A percentile compares a stretch with the other conserved stretches of the same genome.
Conservation (phyloP, 2,888 invertebrate genomes). For the Druceiella hillmani region DNA sequence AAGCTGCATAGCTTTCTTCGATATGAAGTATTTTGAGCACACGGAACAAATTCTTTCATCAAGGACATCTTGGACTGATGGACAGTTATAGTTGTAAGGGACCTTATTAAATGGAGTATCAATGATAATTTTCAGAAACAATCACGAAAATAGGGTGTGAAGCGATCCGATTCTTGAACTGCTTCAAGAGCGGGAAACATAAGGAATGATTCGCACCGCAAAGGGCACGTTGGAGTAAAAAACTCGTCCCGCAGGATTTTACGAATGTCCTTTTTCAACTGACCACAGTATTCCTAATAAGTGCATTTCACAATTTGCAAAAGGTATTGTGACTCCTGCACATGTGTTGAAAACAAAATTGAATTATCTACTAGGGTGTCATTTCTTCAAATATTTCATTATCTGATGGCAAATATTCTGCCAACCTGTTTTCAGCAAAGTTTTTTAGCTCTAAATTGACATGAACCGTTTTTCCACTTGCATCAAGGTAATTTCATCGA, state of each 20-base stretch:
- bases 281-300: constrained; percentile 5
- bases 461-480: no score
- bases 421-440: background rate
- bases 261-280: background rate
- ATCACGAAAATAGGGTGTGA: no score
- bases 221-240: constrained; percentile 7
- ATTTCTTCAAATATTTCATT: constrained; percentile 1
- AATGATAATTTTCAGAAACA: no score
- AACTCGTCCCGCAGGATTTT: constrained; percentile 3
- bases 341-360: constrained; percentile 6
- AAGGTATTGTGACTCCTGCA: constrained; percentile 7
- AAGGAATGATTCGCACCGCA: constrained; percentile 3
- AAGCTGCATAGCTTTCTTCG: no score
- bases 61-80: no score
- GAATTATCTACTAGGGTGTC: background rate
- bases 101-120: no score
- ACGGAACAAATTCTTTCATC: no score
- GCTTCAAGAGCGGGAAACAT: constrained; percentile 5
- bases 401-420: constrained; percentile 6
- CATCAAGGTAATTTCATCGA: no score
- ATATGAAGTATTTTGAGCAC: no score
- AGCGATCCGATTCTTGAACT: background rate
- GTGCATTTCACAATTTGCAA: constrained; percentile 7
- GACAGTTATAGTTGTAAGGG: no score
- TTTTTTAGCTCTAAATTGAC: no score